phyloP scores from a whole-genome alignment of 2,113 vertebrate genomes.

The Charina bottae region DNA sequence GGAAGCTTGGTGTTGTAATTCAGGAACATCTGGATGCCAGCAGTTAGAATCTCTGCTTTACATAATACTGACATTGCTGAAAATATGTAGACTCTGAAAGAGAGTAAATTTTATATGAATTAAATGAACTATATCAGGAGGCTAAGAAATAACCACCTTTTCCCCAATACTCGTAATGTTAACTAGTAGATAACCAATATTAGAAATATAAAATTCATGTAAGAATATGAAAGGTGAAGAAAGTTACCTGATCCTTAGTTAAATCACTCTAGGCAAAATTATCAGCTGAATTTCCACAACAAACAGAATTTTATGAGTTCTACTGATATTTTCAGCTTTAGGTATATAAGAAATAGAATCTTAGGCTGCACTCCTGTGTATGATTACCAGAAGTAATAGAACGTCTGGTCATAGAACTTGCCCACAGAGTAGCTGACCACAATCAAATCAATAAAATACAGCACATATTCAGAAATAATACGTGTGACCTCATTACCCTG shows the following conservation, averaged over 20 bases:
- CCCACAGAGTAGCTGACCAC: too few species aligned
- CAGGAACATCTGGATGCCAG: too few species aligned
- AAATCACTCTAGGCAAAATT: neutral
- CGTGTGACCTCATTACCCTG: too few species aligned
- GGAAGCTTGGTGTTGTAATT: too few species aligned
- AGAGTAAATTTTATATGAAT: accelerated
- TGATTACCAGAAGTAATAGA: neutral
- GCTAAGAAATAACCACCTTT: conserved; percentile 15
- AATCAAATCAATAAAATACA: too few species aligned
- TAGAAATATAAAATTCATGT: neutral
- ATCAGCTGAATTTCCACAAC: neutral
- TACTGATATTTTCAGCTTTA: neutral
- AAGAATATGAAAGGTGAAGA: neutral
- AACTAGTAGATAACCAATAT: neutral
- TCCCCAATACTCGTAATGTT: neutral
- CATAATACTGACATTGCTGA: too few species aligned
- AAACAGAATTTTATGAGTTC: neutral
- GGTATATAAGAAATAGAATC: neutral
- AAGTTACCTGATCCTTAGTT: neutral
- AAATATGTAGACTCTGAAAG: neutral
- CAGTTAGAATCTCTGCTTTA: too few species aligned
- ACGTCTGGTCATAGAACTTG: too few species aligned
- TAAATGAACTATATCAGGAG: neutral
- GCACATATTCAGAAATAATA: too few species aligned
- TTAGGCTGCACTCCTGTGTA: neutral